These are phyloP conservation scores for Papilio demoleus DNA, from an alignment of 2,888 invertebrate genomes.

Conservation along the genomic window DNA sequence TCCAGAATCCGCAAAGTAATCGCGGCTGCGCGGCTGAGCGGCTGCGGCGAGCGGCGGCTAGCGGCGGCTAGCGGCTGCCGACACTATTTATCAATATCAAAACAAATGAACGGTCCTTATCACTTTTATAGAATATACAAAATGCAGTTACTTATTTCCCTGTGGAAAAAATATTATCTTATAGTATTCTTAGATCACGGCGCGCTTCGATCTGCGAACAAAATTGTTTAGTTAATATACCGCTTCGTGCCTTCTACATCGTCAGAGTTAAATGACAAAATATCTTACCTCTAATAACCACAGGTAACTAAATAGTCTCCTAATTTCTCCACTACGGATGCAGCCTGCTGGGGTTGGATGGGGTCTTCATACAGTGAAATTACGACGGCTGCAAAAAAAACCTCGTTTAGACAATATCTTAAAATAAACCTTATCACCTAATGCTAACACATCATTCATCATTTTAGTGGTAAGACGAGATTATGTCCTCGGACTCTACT, in stretches of 20 bases:
- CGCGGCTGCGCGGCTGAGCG: slow-evolving; percentile 62
- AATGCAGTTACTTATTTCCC: slow-evolving; percentile 85
- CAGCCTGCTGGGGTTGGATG: slow-evolving; percentile 98
- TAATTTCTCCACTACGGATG: slow-evolving; percentile 98
- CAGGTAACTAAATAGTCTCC: slow-evolving; percentile 98
- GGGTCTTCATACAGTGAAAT: slow-evolving; percentile 98
- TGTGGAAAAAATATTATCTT: slow-evolving; percentile 85
- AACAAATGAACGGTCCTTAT: slow-evolving; percentile 83
- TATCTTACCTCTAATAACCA: slow-evolving; percentile 93
- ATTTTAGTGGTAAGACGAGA: not conserved
- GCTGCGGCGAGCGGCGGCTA: not conserved
- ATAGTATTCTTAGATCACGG: slow-evolving; percentile 84
- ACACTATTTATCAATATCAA: slow-evolving; percentile 82
- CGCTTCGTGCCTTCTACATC: slow-evolving; percentile 42
- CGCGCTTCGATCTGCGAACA: slow-evolving; percentile 81
- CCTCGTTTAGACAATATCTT: slow-evolving; percentile 29
- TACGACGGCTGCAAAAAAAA: slow-evolving; percentile 90
- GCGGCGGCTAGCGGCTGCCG: slow-evolving; percentile 48
- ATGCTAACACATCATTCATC: not conserved
- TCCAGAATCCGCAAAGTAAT: slow-evolving; percentile 82
- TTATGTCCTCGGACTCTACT: not conserved
- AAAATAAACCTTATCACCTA: not conserved
- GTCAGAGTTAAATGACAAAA: not conserved
- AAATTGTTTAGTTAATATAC: slow-evolving; percentile 49
- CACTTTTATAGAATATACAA: slow-evolving; percentile 85